Conservation (phyloP, 2,888 invertebrate species). For the Campoplex nolae region DNA sequence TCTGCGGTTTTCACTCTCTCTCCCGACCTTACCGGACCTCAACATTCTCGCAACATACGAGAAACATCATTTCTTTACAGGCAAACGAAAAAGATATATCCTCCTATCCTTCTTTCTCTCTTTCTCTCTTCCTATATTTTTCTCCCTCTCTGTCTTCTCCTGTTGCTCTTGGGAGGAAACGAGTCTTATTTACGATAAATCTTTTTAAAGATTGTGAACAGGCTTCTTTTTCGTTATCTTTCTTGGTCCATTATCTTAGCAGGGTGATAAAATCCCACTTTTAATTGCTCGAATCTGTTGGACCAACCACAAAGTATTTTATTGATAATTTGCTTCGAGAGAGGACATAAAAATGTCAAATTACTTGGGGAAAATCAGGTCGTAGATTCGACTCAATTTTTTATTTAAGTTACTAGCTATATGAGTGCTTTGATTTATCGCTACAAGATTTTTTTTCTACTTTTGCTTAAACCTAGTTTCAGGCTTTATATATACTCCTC, state of each 20-base stretch:
- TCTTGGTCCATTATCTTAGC: conserved; percentile 39
- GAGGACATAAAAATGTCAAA: conserved; percentile 14
- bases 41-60: conserved; percentile 38
- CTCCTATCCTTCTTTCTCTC: conserved; percentile 17
- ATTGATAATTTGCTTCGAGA: conserved; percentile 1
- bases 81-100: conserved; percentile 17
- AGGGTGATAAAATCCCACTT: conserved; percentile 38
- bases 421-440: background rate
- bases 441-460: background rate
- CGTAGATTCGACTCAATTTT: background rate
- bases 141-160: conserved; percentile 36
- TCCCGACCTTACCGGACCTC: conserved; percentile 69
- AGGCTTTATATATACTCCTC: no score
- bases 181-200: conserved; percentile 57
- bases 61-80: conserved; percentile 36
- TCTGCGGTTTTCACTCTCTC: conserved; percentile 75
- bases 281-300: conserved; percentile 29
- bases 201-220: conserved; percentile 43
- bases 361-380: background rate
- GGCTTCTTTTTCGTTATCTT: conserved; percentile 23
- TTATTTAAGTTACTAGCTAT: background rate
- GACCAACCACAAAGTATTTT: conserved; percentile 10
- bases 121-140: conserved; percentile 32
- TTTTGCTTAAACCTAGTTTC: no score
- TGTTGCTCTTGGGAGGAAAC: conserved; percentile 30